These are phyloP conservation scores for Tapera naevia DNA, from an alignment of 2,797 vertebrate species.

Conservation along the genomic window DNA sequence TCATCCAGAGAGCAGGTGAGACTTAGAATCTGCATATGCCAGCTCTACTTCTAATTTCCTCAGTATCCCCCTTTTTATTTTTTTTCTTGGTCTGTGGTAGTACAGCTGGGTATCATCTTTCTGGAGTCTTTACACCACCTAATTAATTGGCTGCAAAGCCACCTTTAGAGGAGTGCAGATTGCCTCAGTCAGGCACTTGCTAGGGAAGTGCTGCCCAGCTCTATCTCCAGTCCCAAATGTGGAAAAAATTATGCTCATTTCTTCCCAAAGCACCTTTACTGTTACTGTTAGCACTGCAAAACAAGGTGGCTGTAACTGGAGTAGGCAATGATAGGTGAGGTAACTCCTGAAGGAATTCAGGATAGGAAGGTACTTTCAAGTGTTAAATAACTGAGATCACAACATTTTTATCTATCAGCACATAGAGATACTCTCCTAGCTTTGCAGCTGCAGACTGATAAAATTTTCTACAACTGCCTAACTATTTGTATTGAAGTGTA, in stretches of 20 bases:
- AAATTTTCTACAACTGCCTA: not conserved
- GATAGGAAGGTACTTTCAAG: not conserved
- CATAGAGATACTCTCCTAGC: not conserved
- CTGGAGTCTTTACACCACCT: not conserved
- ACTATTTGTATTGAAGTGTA: not conserved
- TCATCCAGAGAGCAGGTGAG: not conserved
- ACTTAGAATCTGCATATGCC: not conserved
- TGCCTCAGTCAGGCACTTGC: not conserved
- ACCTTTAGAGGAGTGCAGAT: not conserved
- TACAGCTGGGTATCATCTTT: not conserved
- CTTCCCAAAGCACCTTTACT: not conserved
- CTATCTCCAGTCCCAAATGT: not conserved
- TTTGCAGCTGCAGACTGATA: not conserved
- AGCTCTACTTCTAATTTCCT: not conserved
- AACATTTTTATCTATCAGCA: not conserved
- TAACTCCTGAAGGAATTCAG: not conserved
- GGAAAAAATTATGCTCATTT: not conserved
- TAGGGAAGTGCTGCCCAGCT: not conserved
- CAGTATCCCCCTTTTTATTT: not conserved
- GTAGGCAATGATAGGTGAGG: not conserved
- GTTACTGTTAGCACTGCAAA: not conserved
- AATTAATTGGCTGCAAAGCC: not conserved
- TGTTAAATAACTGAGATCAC: not conserved
- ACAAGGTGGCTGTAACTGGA: not conserved
- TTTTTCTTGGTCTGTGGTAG: not conserved